Evolutionary conservation across 2,113 vertebrate species (phyloP), one percentile per base, ranked within the genome.

Genomic region (Cyanistes caeruleus): DNA sequence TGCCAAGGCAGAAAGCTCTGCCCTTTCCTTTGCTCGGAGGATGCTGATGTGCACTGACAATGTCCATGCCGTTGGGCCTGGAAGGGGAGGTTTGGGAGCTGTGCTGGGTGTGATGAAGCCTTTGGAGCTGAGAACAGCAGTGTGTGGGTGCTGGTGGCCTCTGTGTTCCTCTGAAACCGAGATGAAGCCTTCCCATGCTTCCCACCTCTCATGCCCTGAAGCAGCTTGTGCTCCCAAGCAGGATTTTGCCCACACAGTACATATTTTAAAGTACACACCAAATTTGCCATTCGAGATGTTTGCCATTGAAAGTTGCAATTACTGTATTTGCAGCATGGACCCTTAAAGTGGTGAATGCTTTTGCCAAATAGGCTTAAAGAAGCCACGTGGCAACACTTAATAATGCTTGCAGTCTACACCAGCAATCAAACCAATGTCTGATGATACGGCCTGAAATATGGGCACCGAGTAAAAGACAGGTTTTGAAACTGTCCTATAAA

Each of bases 41-140:
- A 81, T 0, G 0, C 0, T 20, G 77, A 19, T 46, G 68, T 22
- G 68, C 20, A 1, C 25, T 11, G 80, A 13, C 0, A 7, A 8
- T 46, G 60, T 22, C 89, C 11, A 0, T 5, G 41, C 11, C 2
- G 3, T 4, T 3, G 13, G 33, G 43, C 11, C 65, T 64, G 65
- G 52, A 9, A 35, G 23, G 58, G 44, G 69, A 59, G 60, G 10
- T 59, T 10, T 53, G 67, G 82, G 67, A 73, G 72, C 55, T 81
- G 41, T 35, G 68, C 80, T 46, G 69, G 35, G 46, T 0, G 0
- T 7, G 65, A 28, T 3, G 64, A 33, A 84, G 41, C 55, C 59
- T 73, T 73, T 10, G 51, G 69, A 3, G 9, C 70, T 58, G 37
- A 11, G 74, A 82, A 41, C 65, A 87, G 43, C 62, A 23, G 30